Evolutionary conservation across 2,113 vertebrate genomes (phyloP).

Genomic region (Petrocephalus microphthalmus): DNA sequence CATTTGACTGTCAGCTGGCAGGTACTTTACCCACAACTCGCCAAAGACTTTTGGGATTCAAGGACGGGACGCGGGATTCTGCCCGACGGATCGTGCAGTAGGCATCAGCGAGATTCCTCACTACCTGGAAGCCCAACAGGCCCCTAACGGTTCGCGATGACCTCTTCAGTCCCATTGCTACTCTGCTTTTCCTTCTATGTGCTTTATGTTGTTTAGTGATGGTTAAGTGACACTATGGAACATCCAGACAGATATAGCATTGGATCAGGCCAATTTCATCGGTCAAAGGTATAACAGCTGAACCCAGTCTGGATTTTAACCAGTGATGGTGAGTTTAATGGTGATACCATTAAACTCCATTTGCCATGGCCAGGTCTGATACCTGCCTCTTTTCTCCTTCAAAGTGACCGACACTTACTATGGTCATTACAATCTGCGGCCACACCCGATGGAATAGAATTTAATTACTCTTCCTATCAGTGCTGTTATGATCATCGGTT

Average conservation of each 20-base stretch:
- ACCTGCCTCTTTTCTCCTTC: background rate
- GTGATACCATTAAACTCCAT: no score
- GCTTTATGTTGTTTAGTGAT: background rate
- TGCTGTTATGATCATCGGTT: background rate
- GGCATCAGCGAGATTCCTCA: background rate
- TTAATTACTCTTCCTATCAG: background rate
- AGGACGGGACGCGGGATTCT: background rate
- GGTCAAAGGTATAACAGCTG: background rate
- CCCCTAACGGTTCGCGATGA: background rate
- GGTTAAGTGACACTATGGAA: background rate
- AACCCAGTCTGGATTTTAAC: background rate
- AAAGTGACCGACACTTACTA: background rate
- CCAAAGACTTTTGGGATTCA: constrained; percentile 45
- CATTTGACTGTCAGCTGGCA: constrained; percentile 43
- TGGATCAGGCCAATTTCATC: background rate
- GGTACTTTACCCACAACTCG: constrained; percentile 49
- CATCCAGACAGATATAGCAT: background rate
- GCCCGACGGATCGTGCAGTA: no score
- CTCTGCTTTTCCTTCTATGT: background rate
- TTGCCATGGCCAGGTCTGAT: background rate
- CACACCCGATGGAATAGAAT: background rate
- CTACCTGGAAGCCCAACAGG: background rate
- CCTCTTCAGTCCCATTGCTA: background rate
- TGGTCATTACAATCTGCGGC: background rate
- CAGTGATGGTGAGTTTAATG: background rate